Evolutionary conservation across 2,113 vertebrate genomes (phyloP), one percentile per base, ranked within the genome.

Genomic region (Paracyprichromis sp.): DNA sequence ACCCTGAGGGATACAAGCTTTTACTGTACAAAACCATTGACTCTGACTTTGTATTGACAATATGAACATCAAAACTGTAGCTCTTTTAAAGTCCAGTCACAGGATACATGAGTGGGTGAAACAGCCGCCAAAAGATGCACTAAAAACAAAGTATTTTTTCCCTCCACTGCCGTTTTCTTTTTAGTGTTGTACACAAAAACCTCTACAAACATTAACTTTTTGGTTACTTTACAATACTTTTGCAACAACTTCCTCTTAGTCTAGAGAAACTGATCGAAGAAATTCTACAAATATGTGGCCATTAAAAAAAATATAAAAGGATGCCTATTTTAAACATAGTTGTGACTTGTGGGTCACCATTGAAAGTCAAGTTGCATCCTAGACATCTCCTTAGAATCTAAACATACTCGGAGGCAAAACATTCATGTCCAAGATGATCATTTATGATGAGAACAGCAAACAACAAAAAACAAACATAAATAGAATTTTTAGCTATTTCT

Each of bases 11-110:
- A 87, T 86, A 87, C 80, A 90, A 83, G 80, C 73, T 24, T 85
- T 82, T 87, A 92, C 88, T 91, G 92, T 93, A 92, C 82, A 86
- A 91, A 91, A 91, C 86, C 82, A 59, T 88, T 83, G 73, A 88
- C 90, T 87, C 54, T 73, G 78, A 88, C 59, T 88, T 87, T 90
- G 89, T 89, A 92, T 88, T 94, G 92, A 90, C 88, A 90, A 86
- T 40, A 38, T 80, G 81, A 86, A 90, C 90, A 88, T 91, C 86
- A 90, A 84, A 89, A 86, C 43, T 52, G 54, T 3, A 79, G 86
- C 26, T 82, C 76, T 81, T 89, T 63, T 90, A 24, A 88, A 56
- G 59, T 91, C 81, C 83, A 31, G 78, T 88, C 71, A 86, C 26
- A 56, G 61, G 84, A 87, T 61, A 56, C 73, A 91, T 79, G 86